These are phyloP conservation scores for Thera obeliscata DNA, from an alignment of 2,888 invertebrate species.

Conservation along the genomic window DNA sequence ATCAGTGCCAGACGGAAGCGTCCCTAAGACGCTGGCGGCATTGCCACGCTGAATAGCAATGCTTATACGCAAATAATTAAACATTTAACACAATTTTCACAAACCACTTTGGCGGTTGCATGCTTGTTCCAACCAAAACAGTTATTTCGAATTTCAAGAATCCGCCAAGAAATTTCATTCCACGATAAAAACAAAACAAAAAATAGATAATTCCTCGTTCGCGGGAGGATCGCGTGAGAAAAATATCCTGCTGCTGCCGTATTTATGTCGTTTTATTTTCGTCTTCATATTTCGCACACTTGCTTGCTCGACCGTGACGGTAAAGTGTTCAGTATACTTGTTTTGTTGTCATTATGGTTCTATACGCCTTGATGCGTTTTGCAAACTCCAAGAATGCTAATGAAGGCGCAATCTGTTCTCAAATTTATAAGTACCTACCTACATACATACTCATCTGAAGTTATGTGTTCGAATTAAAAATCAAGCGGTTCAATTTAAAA, in stretches of 20 bases:
- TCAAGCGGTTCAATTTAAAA: too few species aligned
- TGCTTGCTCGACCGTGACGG: slow-evolving; percentile 39
- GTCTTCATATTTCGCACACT: slow-evolving; percentile 59
- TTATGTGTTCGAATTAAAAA: too few species aligned
- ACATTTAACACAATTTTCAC: not conserved
- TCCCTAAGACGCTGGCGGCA: too few species aligned
- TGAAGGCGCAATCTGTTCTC: not conserved
- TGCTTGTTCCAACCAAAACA: slow-evolving; percentile 18
- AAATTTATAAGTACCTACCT: not conserved
- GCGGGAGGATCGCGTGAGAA: slow-evolving; percentile 68
- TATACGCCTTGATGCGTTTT: slow-evolving; percentile 35
- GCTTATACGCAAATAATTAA: not conserved
- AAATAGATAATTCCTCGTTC: slow-evolving; percentile 59
- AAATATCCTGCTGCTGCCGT: slow-evolving; percentile 60
- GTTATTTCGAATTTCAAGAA: slow-evolving; percentile 22
- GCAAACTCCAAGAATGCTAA: slow-evolving; percentile 28
- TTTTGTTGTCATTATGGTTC: slow-evolving; percentile 31
- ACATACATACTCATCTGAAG: not conserved
- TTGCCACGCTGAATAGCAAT: too few species aligned
- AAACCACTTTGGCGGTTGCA: not conserved
- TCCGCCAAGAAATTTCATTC: slow-evolving; percentile 23
- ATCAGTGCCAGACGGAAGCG: too few species aligned
- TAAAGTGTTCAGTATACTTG: slow-evolving; percentile 33
- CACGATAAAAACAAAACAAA: slow-evolving; percentile 22
- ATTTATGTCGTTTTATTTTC: slow-evolving; percentile 64